Evolutionary conservation across 2,888 invertebrate species (phyloP), one percentile per base, ranked within the genome.

Genomic region (Periphyllus acericola): DNA sequence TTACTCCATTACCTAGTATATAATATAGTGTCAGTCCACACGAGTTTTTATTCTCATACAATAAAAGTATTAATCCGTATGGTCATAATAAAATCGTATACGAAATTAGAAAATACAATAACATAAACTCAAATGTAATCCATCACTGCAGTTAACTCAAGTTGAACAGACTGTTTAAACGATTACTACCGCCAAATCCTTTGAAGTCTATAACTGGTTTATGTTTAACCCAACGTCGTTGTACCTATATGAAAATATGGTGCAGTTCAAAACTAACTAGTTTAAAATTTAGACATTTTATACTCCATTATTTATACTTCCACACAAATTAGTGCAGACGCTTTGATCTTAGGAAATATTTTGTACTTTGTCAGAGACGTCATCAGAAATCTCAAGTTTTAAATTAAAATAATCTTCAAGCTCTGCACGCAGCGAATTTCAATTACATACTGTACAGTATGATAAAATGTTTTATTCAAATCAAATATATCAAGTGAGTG

Each of bases 171-270:
- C 83, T 72, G 40, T 72, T 83, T 72, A 74, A 74, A 83, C 72
- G 83, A 72, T 83, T 55, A 34, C 83, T 72, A 72, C 83, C 82
- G 82, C 83, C 83, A 36, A 83, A 83, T 74, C 52, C 83, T 83
- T 83, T 83, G 83, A 83, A 72, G 83, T 83, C 72, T n/a, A 72
- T 72, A 83, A 83, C 83, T 83, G 83, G 83, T 83, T 83, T 82
- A 82, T 72, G 32, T 71, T 81, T 52, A 34, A 82, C 52, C 25
- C n/a, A 19, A 72, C 55, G 83, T 72, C n/a, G 34, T 52, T 82
- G 32, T 81, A 81, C 19, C 40, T 52, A 72, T 34, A 82, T 72
- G 3, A 72, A 52, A 25, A 52, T 82, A 34, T 34, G 52, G 32
- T 72, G 66, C 32, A 14, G 17, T 72, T 72, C 32, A 34, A 72